Evolutionary conservation across 2,113 vertebrate genomes (phyloP).

Genomic region (Nothobranchius kuhntae): DNA sequence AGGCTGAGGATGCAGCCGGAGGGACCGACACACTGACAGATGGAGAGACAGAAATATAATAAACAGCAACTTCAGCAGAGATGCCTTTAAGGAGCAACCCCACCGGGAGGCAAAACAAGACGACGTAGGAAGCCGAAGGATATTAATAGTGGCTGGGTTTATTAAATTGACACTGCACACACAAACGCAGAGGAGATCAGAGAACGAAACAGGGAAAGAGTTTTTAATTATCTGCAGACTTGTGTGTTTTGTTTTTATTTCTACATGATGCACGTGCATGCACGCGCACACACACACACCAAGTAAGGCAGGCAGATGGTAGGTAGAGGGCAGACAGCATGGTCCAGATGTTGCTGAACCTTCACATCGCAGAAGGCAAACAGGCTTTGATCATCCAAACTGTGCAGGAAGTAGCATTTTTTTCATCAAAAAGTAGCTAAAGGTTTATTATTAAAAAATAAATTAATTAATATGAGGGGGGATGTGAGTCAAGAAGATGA

Average conservation of each 20-base stretch:
- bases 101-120: background rate
- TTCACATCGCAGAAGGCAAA: slow-evolving; percentile 52
- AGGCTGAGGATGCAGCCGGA: slow-evolving; percentile 12
- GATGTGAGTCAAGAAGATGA: background rate
- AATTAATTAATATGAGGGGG: no score
- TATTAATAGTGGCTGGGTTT: slow-evolving; percentile 14
- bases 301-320: slow-evolving; percentile 54
- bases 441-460: background rate
- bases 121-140: background rate
- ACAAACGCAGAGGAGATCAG: slow-evolving; percentile 20
- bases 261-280: background rate
- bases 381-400: slow-evolving; percentile 62
- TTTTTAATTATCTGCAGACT: slow-evolving; percentile 16
- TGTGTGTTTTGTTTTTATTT: slow-evolving; percentile 15
- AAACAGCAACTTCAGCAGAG: slow-evolving; percentile 17
- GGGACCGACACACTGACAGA: background rate
- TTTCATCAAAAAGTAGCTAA: slow-evolving; percentile 4
- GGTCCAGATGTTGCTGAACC: slow-evolving; percentile 65
- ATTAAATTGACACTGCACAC: slow-evolving; percentile 4
- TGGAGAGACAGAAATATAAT: slow-evolving; percentile 15
- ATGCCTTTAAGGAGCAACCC: slow-evolving; percentile 1
- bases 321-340: slow-evolving; percentile 27
- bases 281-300: no score
- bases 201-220: slow-evolving; percentile 7
- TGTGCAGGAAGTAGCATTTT: slow-evolving; percentile 17